A percentile compares a stretch with the other conserved stretches of the same genome.
phyloP scores from a whole-genome alignment of 2,888 invertebrate species.

The Ochropacha duplaris region DNA sequence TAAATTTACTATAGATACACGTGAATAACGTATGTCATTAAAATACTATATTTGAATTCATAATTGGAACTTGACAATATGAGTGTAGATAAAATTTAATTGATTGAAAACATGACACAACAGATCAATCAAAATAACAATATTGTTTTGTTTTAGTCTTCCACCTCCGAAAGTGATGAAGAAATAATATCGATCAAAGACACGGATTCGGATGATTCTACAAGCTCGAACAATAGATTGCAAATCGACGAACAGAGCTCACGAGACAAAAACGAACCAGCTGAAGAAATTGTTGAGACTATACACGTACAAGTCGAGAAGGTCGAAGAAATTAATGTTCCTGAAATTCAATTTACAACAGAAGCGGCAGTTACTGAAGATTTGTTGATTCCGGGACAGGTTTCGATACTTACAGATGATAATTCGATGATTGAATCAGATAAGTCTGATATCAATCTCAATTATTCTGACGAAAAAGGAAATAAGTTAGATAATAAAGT shows the following conservation, averaged over 20 bases:
- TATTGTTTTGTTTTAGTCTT: constrained; percentile 34
- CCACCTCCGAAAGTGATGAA: constrained; percentile 31
- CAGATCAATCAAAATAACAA: too few species aligned
- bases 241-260: constrained; percentile 37
- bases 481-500: constrained; percentile 18
- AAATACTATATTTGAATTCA: too few species aligned
- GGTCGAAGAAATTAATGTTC: constrained; percentile 10
- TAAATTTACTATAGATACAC: too few species aligned
- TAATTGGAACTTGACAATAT: too few species aligned
- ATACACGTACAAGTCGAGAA: constrained; percentile 12
- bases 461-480: constrained; percentile 57
- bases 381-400: constrained; percentile 52
- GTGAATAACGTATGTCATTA: too few species aligned
- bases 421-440: constrained; percentile 55
- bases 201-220: constrained; percentile 47
- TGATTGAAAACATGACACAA: too few species aligned
- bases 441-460: constrained; percentile 49
- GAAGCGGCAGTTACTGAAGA: constrained; percentile 28
- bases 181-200: constrained; percentile 59
- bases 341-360: constrained; percentile 10
- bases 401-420: constrained; percentile 71
- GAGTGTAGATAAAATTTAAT: too few species aligned
- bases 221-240: constrained; percentile 23
- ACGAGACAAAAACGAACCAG: constrained; percentile 11
- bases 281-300: constrained; percentile 12